Evolutionary conservation across 1,140 invertebrate species (phyloP).

Genomic region (Apocrypta bakeri): DNA sequence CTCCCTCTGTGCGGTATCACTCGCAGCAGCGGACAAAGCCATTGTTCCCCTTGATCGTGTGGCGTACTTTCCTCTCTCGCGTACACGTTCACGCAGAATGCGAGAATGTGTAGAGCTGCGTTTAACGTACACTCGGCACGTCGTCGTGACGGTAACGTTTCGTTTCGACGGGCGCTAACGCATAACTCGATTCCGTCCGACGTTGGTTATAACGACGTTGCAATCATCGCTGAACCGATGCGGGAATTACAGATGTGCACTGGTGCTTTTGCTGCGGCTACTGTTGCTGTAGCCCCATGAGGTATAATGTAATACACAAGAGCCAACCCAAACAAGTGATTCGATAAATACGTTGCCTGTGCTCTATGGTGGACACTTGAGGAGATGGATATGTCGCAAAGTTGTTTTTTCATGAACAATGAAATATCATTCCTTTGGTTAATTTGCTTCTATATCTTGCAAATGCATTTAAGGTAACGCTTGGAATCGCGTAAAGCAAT

Average conservation of each 20-base stretch:
- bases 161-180: neutral
- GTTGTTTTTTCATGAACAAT: too few species aligned
- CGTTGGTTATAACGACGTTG: constrained; percentile 1
- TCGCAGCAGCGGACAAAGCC: neutral
- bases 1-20: neutral
- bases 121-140: constrained; percentile 1
- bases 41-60: constrained; percentile 6
- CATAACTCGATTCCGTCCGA: neutral
- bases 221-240: constrained; percentile 1
- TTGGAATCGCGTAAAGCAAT: too few species aligned
- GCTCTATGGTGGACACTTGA: too few species aligned
- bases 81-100: neutral
- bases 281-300: neutral
- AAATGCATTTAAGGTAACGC: too few species aligned
- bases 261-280: neutral
- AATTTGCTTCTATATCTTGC: too few species aligned
- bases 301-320: constrained; percentile 8
- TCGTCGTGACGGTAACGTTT: neutral
- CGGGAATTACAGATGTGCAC: neutral
- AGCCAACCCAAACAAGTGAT: neutral
- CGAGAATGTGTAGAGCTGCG: neutral
- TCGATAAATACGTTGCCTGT: constrained; percentile 3
- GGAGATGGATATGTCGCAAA: too few species aligned
- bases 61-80: neutral
- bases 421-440: too few species aligned